Evolutionary conservation across 2,113 vertebrate species (phyloP).

Genomic region (Seriola rivoliana): DNA sequence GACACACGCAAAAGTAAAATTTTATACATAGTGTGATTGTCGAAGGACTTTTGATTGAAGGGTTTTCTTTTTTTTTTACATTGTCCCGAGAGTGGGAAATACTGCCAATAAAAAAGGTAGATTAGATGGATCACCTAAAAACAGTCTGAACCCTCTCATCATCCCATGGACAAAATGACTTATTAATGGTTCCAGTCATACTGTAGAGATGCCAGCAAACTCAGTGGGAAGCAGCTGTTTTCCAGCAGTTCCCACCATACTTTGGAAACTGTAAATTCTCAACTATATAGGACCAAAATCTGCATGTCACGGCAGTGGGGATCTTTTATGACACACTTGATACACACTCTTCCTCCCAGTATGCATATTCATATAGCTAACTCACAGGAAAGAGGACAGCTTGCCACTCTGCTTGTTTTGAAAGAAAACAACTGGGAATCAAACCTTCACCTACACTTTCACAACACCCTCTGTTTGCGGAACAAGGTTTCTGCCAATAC

Average conservation of each 20-base stretch:
- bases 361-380: conserved; percentile 42
- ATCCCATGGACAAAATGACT: conserved; percentile 35
- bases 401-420: conserved; percentile 48
- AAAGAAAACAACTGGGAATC: conserved; percentile 67
- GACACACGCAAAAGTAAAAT: background rate
- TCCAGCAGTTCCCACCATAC: conserved; percentile 35
- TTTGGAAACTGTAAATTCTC: conserved; percentile 48
- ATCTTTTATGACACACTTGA: conserved; percentile 58
- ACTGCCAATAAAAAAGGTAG: conserved; percentile 30
- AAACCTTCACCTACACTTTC: conserved; percentile 31
- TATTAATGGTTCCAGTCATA: conserved; percentile 46
- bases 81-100: conserved; percentile 1
- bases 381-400: conserved; percentile 43
- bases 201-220: conserved; percentile 43
- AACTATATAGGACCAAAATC: conserved; percentile 37
- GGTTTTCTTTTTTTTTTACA: background rate
- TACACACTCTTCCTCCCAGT: conserved; percentile 27
- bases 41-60: background rate
- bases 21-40: background rate
- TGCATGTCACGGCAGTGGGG: background rate
- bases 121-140: conserved; percentile 39
- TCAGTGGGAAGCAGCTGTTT: conserved; percentile 49
- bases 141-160: conserved; percentile 40
- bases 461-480: conserved; percentile 7
- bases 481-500: conserved; percentile 47